phyloP scores from a whole-genome alignment of 2,888 invertebrate species.

The Pantelozetes paolii region DNA sequence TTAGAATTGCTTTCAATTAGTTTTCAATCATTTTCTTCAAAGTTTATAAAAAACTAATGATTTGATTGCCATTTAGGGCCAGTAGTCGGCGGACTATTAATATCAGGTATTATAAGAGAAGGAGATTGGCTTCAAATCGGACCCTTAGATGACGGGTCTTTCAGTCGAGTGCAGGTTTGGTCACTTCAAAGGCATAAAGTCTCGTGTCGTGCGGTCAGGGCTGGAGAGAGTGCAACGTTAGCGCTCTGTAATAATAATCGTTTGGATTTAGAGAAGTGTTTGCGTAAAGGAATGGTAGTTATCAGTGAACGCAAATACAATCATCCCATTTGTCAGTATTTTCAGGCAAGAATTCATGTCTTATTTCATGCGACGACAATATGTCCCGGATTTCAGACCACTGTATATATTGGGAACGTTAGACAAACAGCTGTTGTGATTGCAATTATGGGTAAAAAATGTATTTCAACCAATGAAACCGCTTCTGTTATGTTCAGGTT shows the following conservation, averaged over 20 bases:
- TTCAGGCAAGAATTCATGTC: constrained; percentile 79
- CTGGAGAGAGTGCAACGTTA: constrained; percentile 75
- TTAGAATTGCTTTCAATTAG: constrained; percentile 50
- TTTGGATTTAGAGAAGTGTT: background rate
- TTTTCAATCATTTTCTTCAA: no score
- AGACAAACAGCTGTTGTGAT: constrained; percentile 89
- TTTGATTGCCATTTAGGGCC: constrained; percentile 50
- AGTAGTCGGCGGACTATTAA: constrained; percentile 77
- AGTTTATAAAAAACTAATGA: no score
- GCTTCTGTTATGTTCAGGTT: constrained; percentile 85
- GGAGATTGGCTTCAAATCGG: constrained; percentile 60
- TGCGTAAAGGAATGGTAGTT: constrained; percentile 78
- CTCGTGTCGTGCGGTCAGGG: constrained; percentile 74
- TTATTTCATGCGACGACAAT: constrained; percentile 82
- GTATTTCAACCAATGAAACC: constrained; percentile 73
- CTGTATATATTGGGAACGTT: constrained; percentile 91
- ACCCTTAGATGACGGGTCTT: constrained; percentile 55
- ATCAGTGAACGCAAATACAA: constrained; percentile 51
- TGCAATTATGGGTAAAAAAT: constrained; percentile 62
- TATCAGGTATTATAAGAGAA: constrained; percentile 78
- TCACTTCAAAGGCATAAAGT: constrained; percentile 88
- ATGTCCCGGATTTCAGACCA: constrained; percentile 66
- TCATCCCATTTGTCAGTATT: constrained; percentile 50
- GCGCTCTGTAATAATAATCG: constrained; percentile 37
- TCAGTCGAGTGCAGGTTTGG: constrained; percentile 69